Base-by-base conservation (phyloP, 2,113 vertebrate genomes). In the Melanerpes formicivorus region DNA sequence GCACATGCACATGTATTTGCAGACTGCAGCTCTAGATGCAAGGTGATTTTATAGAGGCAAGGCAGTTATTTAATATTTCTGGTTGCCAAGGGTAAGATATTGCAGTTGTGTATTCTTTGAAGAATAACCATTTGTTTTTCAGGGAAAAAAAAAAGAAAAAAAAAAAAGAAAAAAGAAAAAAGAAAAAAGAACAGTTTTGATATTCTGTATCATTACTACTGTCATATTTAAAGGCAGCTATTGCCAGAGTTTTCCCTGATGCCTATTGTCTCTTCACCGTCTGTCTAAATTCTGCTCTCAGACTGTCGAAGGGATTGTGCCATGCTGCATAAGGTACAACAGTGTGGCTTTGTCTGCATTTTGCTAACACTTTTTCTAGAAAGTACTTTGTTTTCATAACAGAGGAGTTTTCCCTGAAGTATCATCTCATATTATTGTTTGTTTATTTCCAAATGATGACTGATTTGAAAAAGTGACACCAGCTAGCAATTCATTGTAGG, bases 381-480 rank as follows among this genome's bases (percentile, higher is more conserved):
- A 93, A 81, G 18, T 34, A 11, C 5, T 48, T 58, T 55, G 32
- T 76, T 84, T 78, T 58, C 37, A 56, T 6, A 87, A 40, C 27
- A 89, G 77, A 66, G 79, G 9, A 17, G 18, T 64, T 82, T 90
- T 54, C 18, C n/a, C 56, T 29, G 23, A 42, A 21, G 9, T 74
- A 50, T 64, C 22, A 63, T 34, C 50, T 87, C 40, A 32, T 4
- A 4, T 55, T 34, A 62, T 44, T 56, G 26, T 63, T 34, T 87
- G 23, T 87, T 87, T 80, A 62, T 84, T 89, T 95, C 60, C 34
- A 84, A 89, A 83, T 34, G 42, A 74, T 21, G 48, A 30, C 18
- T 80, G 26, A 26, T 90, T 82, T 82, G 50, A 81, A 86, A 59
- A 59, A 42, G 76, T 50, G 44, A 40, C 55, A 79, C 16, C 19